Base-by-base conservation (phyloP, 2,113 vertebrate species). In the Lepus americanus region DNA sequence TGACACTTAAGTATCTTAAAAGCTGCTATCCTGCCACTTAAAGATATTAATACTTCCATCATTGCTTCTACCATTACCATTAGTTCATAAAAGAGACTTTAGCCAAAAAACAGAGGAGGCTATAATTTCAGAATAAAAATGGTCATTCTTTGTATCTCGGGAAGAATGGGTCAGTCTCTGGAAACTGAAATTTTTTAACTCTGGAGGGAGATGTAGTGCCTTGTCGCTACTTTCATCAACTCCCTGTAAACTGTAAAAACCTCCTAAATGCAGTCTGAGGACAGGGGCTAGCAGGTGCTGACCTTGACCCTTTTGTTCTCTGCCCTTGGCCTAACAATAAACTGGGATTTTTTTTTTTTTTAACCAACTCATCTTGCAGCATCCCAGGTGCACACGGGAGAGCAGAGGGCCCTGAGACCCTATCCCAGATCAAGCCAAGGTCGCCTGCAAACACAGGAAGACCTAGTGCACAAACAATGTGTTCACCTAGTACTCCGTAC, bases 381-480 rank as follows among this genome's bases (percentile, higher is more conserved):
- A 27, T 36, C 44, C 20, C 9, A 12, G 22, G 69, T 6, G 8
- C 89, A 79, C 84, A 39, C 3, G 27, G 44, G 63, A 61, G 44
- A 17, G 22, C 11, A 5, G 39, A 29, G n/a, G 23, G 17, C 25
- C 33, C 0, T 10, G 33, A 87, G 14, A 53, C 36, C 39, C 49
- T 67, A 0, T 27, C n/a, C 14, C 66, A 84, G 77, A 53, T 39
- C n/a, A 70, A 2, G 16, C 44, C 83, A 81, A 20, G 51, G 22
- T 31, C 53, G 67, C n/a, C 27, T 59, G 55, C 69, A 55, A 5
- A 44, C 74, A 10, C 0, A n/a, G 6, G 3, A 0, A 31, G 89
- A 49, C 76, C 19, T 19, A 0, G 9, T 5, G 0, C 23, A 8
- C 31, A 36, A 7, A 29, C 0, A 0, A 3, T 0, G 5, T 29